Evolutionary conservation across 1,140 invertebrate genomes (phyloP).

Genomic region (Gryllus bimaculatus): DNA sequence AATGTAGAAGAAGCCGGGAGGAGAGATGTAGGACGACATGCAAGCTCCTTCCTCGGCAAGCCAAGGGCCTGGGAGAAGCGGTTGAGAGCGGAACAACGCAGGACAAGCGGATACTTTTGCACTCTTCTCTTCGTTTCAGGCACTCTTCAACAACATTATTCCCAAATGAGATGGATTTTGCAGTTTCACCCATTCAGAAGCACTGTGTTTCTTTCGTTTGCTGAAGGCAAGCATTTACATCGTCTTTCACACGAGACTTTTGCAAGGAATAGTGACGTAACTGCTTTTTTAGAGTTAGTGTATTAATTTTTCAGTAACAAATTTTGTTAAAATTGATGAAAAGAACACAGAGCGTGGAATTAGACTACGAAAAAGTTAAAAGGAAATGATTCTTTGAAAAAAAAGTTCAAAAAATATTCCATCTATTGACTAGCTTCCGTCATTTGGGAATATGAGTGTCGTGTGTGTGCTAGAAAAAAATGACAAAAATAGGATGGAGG

Average conservation of each 20-base stretch:
- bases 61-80: not conserved
- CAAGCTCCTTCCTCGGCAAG: not conserved
- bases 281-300: not conserved
- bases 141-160: not conserved
- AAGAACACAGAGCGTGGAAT: not conserved
- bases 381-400: not conserved
- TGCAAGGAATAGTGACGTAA: too few relatives aligned
- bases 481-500: not conserved
- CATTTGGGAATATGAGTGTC: not conserved
- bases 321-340: not conserved
- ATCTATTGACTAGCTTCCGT: not conserved
- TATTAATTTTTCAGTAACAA: not conserved
- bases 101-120: not conserved
- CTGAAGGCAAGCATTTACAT: not conserved
- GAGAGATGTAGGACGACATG: not conserved
- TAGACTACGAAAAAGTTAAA: not conserved
- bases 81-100: not conserved
- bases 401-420: not conserved
- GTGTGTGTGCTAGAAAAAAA: not conserved
- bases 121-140: not conserved
- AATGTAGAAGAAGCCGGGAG: not conserved
- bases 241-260: not conserved
- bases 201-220: not conserved
- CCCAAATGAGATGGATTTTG: not conserved
- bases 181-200: not conserved